Evolutionary conservation across 2,113 vertebrate species (phyloP), one percentile per base, ranked within the genome.

Genomic region (Datnioides undecimradiatus): DNA sequence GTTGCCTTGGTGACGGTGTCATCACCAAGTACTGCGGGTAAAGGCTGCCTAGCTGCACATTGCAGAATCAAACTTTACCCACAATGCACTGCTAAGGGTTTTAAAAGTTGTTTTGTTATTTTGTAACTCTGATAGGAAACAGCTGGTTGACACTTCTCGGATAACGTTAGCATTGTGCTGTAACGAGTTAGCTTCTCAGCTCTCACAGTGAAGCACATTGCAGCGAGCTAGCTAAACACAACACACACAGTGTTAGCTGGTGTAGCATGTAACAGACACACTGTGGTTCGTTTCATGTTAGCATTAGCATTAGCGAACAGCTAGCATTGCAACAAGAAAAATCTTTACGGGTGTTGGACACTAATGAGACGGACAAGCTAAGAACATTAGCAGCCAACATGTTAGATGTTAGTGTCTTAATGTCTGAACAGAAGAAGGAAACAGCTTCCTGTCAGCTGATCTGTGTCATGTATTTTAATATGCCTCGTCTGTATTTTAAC

Each of bases 1-100:
- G 6, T 29, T 41, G 9, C 8, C 45, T 29, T 11, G 19, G 45
- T 5, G 63, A 23, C 31, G 12, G 25, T 27, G 2, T 14, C 4
- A 4, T 49, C 23, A 13, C 29, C 55, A 13, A 0, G 16, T 33
- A 13, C 13, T n/a, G 0, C 2, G 43, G 43, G 45, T 11, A 17
- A 27, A 19, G 1, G 1, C 5, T 1, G 5, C 29, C 33, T 7
- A 27, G 49, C 60, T 55, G 38, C 48, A 45, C 73, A n/a, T n/a
- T n/a, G n/a, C n/a, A 36, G 62, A 29, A 38, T 69, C 55, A 51
- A 65, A 69, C 54, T 52, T 43, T 51, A 49, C 55, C 65, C 75
- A 77, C 25, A 60, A 69, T 69, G 65, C 75, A 69, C 2, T 51
- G 34, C 5, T 38, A n/a, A n/a, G 60, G 34, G 31, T 59, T n/a